Base-by-base conservation (phyloP, 2,113 vertebrate genomes). In the Xiphophorus hellerii region DNA sequence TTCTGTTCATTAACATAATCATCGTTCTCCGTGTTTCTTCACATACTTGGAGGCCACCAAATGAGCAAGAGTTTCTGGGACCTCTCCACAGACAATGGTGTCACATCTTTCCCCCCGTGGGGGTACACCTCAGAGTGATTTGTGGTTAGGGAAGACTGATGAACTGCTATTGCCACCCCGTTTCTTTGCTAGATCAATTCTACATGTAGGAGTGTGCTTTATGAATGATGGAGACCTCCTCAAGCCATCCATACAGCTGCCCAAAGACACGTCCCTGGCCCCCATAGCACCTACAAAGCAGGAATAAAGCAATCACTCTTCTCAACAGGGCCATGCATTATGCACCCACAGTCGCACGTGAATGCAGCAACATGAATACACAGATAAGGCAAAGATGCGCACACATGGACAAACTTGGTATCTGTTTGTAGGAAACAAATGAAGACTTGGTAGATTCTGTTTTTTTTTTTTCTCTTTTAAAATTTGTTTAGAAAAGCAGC, bases 191-290 rank as follows among this genome's bases (percentile, higher is more conserved):
- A 92, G 93, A 94, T 94, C 92, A 93, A 92, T 93, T 93, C 87
- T 90, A 91, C 88, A 91, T 91, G 90, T 92, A 91, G 89, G 88
- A 93, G 89, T 89, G 77, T 10, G 82, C 89, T 91, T 92, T 93
- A 93, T 94, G 93, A 94, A 94, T 94, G 92, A 94, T 93, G 91
- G 92, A 94, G 88, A 91, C 91, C 90, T 93, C 91, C 91, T 90
- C 82, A 88, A 92, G 87, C 83, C 93, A 94, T 94, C 91, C 92
- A 94, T 94, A 93, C 85, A 93, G 90, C 92, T 93, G 90, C 92
- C 92, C 90, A 91, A 92, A 93, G 90, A 90, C 91, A 90, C 88
- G 31, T 84, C 88, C 85, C 76, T 69, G 78, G 91, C 85, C 91
- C 89, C 86, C 83, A 68, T 65, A 73, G 89, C 86, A 89, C 89